Conservation (phyloP, 2,113 vertebrate genomes). For the Rhizomys pruinosus region DNA sequence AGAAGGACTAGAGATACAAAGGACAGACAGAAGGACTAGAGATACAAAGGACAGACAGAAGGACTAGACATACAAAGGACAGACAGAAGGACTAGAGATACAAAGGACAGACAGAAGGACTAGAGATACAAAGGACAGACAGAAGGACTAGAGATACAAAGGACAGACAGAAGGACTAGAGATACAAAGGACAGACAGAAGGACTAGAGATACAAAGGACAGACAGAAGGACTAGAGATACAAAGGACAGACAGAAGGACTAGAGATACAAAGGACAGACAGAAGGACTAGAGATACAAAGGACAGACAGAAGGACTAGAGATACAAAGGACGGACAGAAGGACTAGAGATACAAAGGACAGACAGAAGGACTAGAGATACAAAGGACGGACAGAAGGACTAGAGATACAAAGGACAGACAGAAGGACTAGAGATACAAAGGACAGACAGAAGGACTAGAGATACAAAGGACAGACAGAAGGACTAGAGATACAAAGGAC, state of each 20-base stretch:
- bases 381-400: background rate
- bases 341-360: background rate
- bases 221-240: background rate
- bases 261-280: background rate
- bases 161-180: background rate
- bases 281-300: background rate
- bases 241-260: background rate
- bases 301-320: background rate
- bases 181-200: background rate
- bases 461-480: background rate
- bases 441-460: background rate
- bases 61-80: too few species aligned
- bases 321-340: background rate
- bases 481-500: background rate
- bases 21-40: background rate
- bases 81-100: too few species aligned
- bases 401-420: background rate
- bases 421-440: background rate
- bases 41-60: background rate
- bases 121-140: background rate
- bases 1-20: background rate
- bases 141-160: background rate
- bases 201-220: background rate
- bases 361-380: background rate
- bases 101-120: background rate